Evolutionary conservation across 1,140 invertebrate genomes (phyloP), one percentile per base, ranked within the genome.

Genomic region (Planococcus citri): DNA sequence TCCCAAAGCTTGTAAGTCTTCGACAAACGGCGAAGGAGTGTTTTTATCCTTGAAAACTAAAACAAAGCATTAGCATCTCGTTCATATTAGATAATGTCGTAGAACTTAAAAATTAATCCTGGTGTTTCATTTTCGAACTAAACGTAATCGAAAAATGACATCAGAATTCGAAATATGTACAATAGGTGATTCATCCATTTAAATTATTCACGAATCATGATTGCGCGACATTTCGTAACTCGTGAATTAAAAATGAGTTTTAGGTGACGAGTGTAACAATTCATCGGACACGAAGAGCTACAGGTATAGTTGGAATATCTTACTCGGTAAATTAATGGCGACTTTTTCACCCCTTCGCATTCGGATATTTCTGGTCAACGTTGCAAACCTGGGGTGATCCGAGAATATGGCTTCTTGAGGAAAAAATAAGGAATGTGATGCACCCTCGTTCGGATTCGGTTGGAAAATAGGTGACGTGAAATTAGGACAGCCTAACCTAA

Each of bases 321-420:
- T 84, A 95, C 92, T 87, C 77, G 95, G 95, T 76, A 99, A 83
- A 81, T 99, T 97, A 70, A 99, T 98, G 41, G 88, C 88, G 6
- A 98, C 94, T 83, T 98, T 98, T 80, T 94, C 88, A 60, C 92
- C 92, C 70, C 96, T 83, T 75, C 97, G 83, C 74, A 88, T 78
- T 69, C 95, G 83, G 71, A 99, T 98, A 79, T 99, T 99, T 73
- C 88, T 81, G 0, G 96, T 94, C 57, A 99, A 82, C 8, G 94
- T 98, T 78, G 89, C 92, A 78, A 98, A 99, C 72, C 97, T 83
- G 25, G 96, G 96, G 86, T 99, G 97, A 27, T 91, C 93, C 22
- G 84, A 84, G 80, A 86, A 97, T 74, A 98, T 97, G 12, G 86
- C 94, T 75, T 95, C 89, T 79, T 98, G 94, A 0, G 97, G 95